Evolutionary conservation across 2,113 vertebrate genomes (phyloP).

Genomic region (Solea senegalensis): DNA sequence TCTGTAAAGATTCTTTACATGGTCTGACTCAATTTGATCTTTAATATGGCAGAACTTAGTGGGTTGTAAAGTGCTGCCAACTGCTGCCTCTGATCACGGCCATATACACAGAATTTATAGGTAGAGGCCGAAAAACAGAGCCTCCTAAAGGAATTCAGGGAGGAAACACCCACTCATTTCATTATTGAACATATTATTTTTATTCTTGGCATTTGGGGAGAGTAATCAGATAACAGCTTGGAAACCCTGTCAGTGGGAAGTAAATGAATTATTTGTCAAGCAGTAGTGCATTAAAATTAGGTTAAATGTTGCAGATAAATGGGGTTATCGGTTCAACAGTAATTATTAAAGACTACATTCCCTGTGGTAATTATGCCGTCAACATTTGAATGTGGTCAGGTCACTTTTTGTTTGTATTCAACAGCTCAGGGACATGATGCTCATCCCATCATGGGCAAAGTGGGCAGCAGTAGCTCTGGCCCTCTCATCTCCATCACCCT

Average conservation of each 20-base stretch:
- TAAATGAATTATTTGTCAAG: not conserved
- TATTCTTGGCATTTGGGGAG: not conserved
- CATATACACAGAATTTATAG: too few species aligned
- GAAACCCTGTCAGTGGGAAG: not conserved
- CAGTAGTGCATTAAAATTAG: not conserved
- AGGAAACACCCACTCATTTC: not conserved
- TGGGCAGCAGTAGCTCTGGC: not conserved
- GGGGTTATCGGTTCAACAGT: not conserved
- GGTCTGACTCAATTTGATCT: constrained; percentile 29
- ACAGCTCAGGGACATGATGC: not conserved
- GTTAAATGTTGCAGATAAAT: not conserved
- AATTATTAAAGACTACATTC: not conserved
- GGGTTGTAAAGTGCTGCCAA: constrained; percentile 28
- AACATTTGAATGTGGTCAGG: not conserved
- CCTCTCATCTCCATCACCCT: not conserved
- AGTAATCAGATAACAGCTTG: not conserved
- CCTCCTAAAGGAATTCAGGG: not conserved
- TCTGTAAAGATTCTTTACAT: not conserved
- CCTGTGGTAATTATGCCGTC: not conserved
- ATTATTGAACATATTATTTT: too few species aligned
- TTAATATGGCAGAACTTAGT: constrained; percentile 10
- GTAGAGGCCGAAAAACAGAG: not conserved
- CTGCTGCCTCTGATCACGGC: not conserved
- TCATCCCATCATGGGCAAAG: not conserved
- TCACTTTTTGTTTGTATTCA: not conserved